Conservation (phyloP, 2,888 invertebrate species). For the Escarpia spicata region DNA sequence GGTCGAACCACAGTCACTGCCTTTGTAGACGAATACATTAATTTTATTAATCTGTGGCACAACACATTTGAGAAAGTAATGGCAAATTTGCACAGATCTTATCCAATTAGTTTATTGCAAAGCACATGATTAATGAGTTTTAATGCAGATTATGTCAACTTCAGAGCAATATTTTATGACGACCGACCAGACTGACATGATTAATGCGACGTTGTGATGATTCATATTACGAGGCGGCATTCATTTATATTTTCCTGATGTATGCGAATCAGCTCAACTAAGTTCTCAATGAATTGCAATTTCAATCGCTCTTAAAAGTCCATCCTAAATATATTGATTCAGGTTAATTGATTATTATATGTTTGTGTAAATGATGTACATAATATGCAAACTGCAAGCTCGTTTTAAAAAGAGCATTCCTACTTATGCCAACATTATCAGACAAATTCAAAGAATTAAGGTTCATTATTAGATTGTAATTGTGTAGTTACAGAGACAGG, state of each 20-base stretch:
- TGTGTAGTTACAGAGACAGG: background rate
- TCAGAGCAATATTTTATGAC: background rate
- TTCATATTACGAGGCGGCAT: background rate
- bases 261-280: background rate
- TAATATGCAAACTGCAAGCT: background rate
- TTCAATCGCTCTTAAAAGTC: background rate
- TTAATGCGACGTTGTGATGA: background rate
- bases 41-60: background rate
- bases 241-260: constrained; percentile 12
- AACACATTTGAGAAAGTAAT: background rate
- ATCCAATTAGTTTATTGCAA: constrained; percentile 16
- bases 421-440: too few species aligned
- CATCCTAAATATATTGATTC: background rate
- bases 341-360: background rate
- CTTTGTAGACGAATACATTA: background rate
- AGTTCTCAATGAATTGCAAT: background rate
- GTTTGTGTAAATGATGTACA: background rate
- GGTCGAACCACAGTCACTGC: background rate
- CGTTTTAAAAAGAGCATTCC: too few species aligned
- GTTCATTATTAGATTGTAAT: background rate
- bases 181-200: background rate
- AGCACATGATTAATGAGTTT: constrained; percentile 16
- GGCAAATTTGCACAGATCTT: constrained; percentile 9
- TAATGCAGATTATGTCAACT: background rate
- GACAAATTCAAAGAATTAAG: too few species aligned